A percentile compares a stretch with the other conserved stretches of the same genome.
phyloP scores from a whole-genome alignment of 1,140 invertebrate species.

The Pogonomyrmex californicus region DNA sequence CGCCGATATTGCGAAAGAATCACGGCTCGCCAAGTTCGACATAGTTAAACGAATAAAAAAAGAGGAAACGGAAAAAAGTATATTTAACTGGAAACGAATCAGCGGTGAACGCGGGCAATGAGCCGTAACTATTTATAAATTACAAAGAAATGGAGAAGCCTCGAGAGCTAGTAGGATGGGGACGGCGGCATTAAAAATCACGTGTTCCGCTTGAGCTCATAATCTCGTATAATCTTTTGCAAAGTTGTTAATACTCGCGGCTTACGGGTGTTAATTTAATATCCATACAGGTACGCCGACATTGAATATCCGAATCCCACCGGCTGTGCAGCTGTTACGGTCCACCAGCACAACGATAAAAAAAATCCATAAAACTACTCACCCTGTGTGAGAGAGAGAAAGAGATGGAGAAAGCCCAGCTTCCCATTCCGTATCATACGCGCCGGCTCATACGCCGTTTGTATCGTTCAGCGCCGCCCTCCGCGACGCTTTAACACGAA shows the following conservation, averaged over 20 bases:
- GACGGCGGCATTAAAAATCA: slow-evolving; percentile 86
- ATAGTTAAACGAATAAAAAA: slow-evolving; percentile 15
- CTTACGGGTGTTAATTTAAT: slow-evolving; percentile 88
- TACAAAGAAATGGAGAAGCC: slow-evolving; percentile 73
- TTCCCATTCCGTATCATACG: slow-evolving; percentile 63
- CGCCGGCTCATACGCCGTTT: slow-evolving; percentile 73
- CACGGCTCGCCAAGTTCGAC: slow-evolving; percentile 7
- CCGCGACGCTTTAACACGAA: slow-evolving; percentile 69
- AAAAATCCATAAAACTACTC: slow-evolving; percentile 86
- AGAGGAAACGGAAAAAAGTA: slow-evolving; percentile 6
- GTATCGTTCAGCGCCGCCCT: slow-evolving; percentile 70
- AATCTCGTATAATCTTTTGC: slow-evolving; percentile 88
- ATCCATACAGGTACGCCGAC: slow-evolving; percentile 87
- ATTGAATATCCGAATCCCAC: slow-evolving; percentile 87
- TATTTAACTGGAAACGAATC: slow-evolving; percentile 70
- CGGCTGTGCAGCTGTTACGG: slow-evolving; percentile 79
- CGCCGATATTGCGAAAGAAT: slow-evolving; percentile 32
- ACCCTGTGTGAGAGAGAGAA: slow-evolving; percentile 52
- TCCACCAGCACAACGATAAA: slow-evolving; percentile 82
- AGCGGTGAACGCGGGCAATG: slow-evolving; percentile 58
- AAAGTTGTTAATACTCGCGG: slow-evolving; percentile 88
- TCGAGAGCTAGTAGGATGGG: slow-evolving; percentile 70
- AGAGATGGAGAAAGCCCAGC: slow-evolving; percentile 44
- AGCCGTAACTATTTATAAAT: slow-evolving; percentile 80
- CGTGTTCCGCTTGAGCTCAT: slow-evolving; percentile 87